phyloP scores from a whole-genome alignment of 2,888 invertebrate species.

The Leucoptera coffeella region DNA sequence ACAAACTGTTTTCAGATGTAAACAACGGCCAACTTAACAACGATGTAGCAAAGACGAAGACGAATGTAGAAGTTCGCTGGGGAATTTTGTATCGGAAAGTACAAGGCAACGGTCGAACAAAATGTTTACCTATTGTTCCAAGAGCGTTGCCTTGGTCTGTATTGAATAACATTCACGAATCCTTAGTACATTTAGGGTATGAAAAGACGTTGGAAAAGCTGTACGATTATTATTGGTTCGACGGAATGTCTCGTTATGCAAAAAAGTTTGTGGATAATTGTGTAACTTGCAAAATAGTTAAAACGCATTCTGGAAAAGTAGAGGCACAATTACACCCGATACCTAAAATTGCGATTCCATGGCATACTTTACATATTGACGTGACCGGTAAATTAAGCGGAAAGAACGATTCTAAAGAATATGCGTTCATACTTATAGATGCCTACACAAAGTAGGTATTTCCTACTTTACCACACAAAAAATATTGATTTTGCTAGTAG shows the following conservation, averaged over 20 bases:
- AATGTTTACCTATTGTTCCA: conserved; percentile 5
- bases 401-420: no score
- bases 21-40: not conserved
- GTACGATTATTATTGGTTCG: conserved; percentile 10
- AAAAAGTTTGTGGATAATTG: no score
- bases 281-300: no score
- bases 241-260: conserved; percentile 8
- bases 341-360: no score
- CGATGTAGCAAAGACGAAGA: conserved; percentile 2
- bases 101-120: conserved; percentile 3
- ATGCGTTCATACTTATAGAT: conserved; percentile 1
- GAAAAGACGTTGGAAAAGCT: conserved; percentile 6
- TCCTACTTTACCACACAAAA: not conserved
- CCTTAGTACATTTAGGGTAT: no score
- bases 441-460: not conserved
- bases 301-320: conserved; percentile 8
- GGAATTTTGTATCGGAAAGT: conserved; percentile 5
- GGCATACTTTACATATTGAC: no score
- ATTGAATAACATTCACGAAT: no score
- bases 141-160: conserved; percentile 6
- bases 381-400: no score
- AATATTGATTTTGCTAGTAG: not conserved
- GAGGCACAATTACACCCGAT: conserved; percentile 10
- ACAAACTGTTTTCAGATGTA: not conserved
- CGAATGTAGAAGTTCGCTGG: conserved; percentile 3